phyloP scores from a whole-genome alignment of 2,797 vertebrate genomes.

The Arnoldichthys spilopterus region DNA sequence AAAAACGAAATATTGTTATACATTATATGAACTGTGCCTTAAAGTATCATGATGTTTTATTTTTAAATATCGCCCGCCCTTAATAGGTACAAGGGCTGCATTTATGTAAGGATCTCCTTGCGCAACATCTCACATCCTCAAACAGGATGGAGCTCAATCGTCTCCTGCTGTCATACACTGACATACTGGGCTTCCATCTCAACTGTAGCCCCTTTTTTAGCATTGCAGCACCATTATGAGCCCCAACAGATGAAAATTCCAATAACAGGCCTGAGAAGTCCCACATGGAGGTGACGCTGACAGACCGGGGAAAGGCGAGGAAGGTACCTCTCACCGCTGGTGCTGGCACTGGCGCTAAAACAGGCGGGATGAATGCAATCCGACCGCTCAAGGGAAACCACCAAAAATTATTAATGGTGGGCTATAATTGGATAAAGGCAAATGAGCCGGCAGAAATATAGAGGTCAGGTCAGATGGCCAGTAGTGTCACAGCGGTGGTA shows the following conservation, averaged over 20 bases:
- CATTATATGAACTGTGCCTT: no score
- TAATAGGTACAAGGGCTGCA: conserved; percentile 2
- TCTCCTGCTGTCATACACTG: conserved; percentile 48
- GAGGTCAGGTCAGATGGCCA: conserved; percentile 59
- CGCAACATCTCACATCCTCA: conserved; percentile 36
- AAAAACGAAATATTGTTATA: no score
- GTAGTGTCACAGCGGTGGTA: conserved; percentile 25
- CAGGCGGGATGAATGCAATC: conserved; percentile 56
- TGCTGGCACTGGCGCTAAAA: conserved; percentile 57
- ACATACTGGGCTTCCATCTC: conserved; percentile 41
- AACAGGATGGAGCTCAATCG: conserved; percentile 55
- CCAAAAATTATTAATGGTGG: conserved; percentile 44
- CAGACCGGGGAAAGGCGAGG: conserved; percentile 67
- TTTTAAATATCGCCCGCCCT: not conserved
- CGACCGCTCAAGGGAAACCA: conserved; percentile 39
- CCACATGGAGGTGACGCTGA: conserved; percentile 71
- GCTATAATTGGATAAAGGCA: conserved; percentile 44
- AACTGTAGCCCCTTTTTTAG: conserved; percentile 49
- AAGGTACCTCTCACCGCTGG: conserved; percentile 46
- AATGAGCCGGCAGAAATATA: conserved; percentile 60
- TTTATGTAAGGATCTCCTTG: conserved; percentile 42
- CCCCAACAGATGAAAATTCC: conserved; percentile 53
- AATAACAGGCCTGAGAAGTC: conserved; percentile 59
- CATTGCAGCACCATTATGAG: conserved; percentile 53
- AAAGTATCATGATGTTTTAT: not conserved